Percentiles rank a stretch among this genome's conserved stretches.
Evolutionary conservation across 2,797 vertebrate genomes (phyloP).

Genomic region (Rhinogobio ventralis): DNA sequence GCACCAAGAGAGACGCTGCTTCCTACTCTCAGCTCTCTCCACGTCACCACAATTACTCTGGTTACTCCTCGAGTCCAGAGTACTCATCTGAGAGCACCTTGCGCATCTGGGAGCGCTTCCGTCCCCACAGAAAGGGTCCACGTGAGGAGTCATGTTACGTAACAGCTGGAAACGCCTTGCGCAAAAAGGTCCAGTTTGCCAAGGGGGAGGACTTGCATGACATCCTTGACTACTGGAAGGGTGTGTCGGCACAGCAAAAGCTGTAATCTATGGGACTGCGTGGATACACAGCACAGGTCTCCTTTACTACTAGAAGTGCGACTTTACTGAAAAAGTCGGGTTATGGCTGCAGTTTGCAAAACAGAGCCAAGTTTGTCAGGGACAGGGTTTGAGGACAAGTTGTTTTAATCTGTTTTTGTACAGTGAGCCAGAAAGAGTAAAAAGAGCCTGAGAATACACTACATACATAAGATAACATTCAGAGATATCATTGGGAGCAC

Average conservation of each 20-base stretch:
- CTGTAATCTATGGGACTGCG: conserved; percentile 82
- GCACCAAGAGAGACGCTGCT: conserved; percentile 93
- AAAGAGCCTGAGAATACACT: conserved; percentile 46
- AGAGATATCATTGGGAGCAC: conserved; percentile 60
- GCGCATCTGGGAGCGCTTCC: conserved; percentile 99
- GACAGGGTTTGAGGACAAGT: conserved; percentile 58
- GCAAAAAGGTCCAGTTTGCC: conserved; percentile 99
- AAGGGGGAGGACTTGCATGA: conserved; percentile 99
- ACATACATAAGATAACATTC: conserved; percentile 65
- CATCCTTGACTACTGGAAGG: conserved; percentile 99
- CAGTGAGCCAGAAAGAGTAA: conserved; percentile 45
- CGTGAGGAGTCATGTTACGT: conserved; percentile 94
- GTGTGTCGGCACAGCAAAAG: conserved; percentile 99
- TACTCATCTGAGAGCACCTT: conserved; percentile 97
- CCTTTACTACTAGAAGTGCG: conserved; percentile 37
- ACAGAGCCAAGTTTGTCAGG: conserved; percentile 60
- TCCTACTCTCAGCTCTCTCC: conserved; percentile 98
- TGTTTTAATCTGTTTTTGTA: conserved; percentile 52
- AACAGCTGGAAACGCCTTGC: conserved; percentile 95
- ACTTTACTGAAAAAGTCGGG: conserved; percentile 35
- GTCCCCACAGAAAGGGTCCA: conserved; percentile 96
- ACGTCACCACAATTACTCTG: conserved; percentile 93
- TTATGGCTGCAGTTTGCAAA: conserved; percentile 57
- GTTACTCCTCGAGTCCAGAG: conserved; percentile 98
- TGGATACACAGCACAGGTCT: conserved; percentile 35